Conservation (phyloP, 2,797 vertebrate genomes). For the Helostoma temminkii region DNA sequence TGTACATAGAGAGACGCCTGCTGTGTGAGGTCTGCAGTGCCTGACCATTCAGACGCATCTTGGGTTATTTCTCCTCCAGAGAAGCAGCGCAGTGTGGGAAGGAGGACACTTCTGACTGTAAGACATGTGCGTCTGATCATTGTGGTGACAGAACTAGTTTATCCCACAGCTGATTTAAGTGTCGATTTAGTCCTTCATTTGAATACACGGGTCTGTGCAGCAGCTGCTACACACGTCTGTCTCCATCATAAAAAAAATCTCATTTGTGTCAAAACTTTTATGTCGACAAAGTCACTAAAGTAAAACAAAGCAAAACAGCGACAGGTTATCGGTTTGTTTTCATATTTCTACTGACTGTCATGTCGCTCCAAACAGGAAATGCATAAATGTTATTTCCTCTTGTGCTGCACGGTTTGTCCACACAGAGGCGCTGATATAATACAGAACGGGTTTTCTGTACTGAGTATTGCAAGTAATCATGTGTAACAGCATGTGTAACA, state of each 20-base stretch:
- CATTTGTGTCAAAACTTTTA: neutral
- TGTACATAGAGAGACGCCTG: conserved; percentile 86
- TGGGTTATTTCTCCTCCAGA: conserved; percentile 7
- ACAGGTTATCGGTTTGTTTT: neutral
- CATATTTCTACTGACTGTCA: conserved; percentile 2
- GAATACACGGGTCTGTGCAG: neutral
- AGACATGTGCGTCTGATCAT: conserved; percentile 38
- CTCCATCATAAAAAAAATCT: neutral
- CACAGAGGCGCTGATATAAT: conserved; percentile 51
- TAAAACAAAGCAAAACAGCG: no score
- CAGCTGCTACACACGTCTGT: neutral
- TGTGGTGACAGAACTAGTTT: accelerated
- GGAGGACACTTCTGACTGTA: conserved; percentile 7
- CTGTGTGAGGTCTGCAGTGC: conserved; percentile 7
- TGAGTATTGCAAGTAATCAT: no score
- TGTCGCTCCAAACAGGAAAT: conserved; percentile 52
- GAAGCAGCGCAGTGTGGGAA: conserved; percentile 20
- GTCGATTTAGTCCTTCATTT: neutral
- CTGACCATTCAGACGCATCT: neutral
- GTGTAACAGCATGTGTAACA: no score
- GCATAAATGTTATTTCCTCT: conserved; percentile 22
- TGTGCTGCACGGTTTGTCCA: conserved; percentile 24
- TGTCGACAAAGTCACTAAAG: neutral
- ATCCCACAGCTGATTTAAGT: neutral
- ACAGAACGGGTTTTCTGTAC: no score